Base-by-base conservation (phyloP, 30 jellyfish, hydroid and myxozoan species). In the Aurelia aurita complex sp. Pacific region DNA sequence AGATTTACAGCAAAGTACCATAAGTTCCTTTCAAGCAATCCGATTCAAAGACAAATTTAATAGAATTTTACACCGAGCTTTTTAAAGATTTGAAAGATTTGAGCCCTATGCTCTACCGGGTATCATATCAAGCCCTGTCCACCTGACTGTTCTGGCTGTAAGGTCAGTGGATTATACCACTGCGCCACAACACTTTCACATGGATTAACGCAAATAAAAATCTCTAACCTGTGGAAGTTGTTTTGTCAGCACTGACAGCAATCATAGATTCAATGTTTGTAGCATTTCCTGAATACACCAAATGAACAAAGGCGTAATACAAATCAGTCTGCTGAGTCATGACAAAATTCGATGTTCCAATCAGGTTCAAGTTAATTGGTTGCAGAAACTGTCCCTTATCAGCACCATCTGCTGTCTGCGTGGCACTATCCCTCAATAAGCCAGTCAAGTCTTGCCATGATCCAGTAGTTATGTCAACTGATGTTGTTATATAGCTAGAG, bases 271-370 rank as follows among this genome's bases (percentile, higher is more conserved):
- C 94, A 11, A 94, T n/a, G 76, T 73, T 69, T 15, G 89, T 72
- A 1, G 96, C 96, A 34, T 69, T 78, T 51, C 98, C 98, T 50
- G 94, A 67, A 72, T 82, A 67, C 50, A 89, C 98, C 85, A 94
- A 64, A 63, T 74, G 82, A 32, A 85, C 95, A 57, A 96, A 69
- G 12, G 85, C 92, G 54, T 83, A 94, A 67, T 88, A 94, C 32
- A 88, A 67, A 12, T 88, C 97, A 11, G 98, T 88, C 35, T 89
- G 90, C 2, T 69, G 89, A 7, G 84, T 74, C 71, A 82, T 76
- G n/a, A 88, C 90, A 36, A 85, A 77, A 57, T 80, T 91, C 81
- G 73, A 78, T 12, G 77, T 38, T 15, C 53, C 64, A 60, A 54
- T 75, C 36, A 94, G 69, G 10, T 33, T 46, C 42, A 94, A 92